Evolutionary conservation across 2,888 invertebrate genomes (phyloP).

Genomic region (Chrysodeixis includens): DNA sequence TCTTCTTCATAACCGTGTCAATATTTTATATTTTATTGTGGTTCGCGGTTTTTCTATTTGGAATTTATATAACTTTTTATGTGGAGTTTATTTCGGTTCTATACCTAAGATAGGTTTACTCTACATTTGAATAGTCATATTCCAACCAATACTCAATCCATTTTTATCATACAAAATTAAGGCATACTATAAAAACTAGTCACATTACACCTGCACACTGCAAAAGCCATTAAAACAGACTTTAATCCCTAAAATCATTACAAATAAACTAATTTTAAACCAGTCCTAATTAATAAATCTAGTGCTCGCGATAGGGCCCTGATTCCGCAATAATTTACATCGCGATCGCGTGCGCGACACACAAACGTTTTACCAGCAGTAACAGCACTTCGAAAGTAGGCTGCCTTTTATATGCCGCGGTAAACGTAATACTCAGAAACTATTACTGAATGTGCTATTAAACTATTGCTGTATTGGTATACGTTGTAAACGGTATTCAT

Average conservation of each 20-base stretch:
- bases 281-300: constrained; percentile 2
- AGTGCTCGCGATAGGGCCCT: constrained; percentile 7
- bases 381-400: constrained; percentile 21
- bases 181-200: too few relatives aligned
- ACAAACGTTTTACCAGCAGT: constrained; percentile 8
- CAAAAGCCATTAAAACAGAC: too few relatives aligned
- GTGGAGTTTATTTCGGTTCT: background rate
- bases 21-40: background rate
- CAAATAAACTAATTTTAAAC: background rate
- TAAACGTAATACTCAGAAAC: background rate
- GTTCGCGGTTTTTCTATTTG: background rate
- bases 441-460: background rate
- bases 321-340: constrained; percentile 50
- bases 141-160: too few relatives aligned
- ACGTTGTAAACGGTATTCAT: background rate
- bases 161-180: too few relatives aligned
- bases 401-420: constrained; percentile 10
- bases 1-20: background rate
- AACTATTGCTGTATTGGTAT: background rate
- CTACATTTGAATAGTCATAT: background rate
- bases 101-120: background rate
- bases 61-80: background rate
- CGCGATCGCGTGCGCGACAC: constrained; percentile 52
- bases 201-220: too few relatives aligned
- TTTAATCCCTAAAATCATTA: background rate